Conservation (phyloP, 1,140 invertebrate species). For the Apis florea region DNA sequence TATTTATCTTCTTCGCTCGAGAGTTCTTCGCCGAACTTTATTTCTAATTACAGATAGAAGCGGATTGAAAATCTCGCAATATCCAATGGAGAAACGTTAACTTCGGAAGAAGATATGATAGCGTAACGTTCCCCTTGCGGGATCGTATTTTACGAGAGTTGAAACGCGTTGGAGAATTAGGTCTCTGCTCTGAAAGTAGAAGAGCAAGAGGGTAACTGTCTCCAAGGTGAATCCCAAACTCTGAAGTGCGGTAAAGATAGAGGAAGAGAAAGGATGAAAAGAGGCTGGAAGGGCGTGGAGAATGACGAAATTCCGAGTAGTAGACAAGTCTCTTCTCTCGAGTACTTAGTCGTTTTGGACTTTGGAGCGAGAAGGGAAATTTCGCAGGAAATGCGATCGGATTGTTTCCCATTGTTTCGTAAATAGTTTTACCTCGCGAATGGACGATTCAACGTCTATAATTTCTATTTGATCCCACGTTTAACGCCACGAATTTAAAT, state of each 20-base stretch:
- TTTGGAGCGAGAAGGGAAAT: constrained; percentile 37
- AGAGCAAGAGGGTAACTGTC: constrained; percentile 50
- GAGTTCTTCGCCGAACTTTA: not conserved
- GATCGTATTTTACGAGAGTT: constrained; percentile 36
- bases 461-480: not conserved
- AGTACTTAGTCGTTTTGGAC: constrained; percentile 43
- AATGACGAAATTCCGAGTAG: constrained; percentile 50
- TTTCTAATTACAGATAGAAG: no score
- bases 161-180: constrained; percentile 39
- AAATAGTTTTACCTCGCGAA: constrained; percentile 7
- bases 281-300: constrained; percentile 34
- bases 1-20: not conserved
- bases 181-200: constrained; percentile 36
- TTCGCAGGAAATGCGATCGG: constrained; percentile 10
- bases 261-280: not conserved
- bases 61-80: no score
- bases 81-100: constrained; percentile 7
- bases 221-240: constrained; percentile 47
- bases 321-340: constrained; percentile 46
- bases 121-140: not conserved
- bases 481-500: not conserved
- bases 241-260: constrained; percentile 34
- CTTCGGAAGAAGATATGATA: not conserved
- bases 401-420: constrained; percentile 28
- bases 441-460: not conserved